Percentiles rank a stretch among this genome's conserved stretches.
Conservation (phyloP, 1,140 invertebrate species). For the Neotoxoptera formosana region DNA sequence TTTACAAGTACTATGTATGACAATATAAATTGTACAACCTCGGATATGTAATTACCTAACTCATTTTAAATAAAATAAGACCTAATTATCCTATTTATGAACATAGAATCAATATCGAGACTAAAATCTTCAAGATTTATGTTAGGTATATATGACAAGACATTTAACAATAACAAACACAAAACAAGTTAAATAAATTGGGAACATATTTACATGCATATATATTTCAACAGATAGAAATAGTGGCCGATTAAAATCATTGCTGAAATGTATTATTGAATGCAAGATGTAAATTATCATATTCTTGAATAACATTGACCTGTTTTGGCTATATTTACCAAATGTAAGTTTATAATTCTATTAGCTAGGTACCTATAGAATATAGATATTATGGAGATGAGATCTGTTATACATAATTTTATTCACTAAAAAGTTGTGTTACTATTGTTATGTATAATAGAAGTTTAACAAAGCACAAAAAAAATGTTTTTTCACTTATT, state of each 20-base stretch:
- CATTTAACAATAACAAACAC: neutral
- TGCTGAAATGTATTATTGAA: neutral
- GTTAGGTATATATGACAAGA: neutral
- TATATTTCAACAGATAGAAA: neutral
- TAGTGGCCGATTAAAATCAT: constrained; percentile 29
- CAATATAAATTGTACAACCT: neutral
- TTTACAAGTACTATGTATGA: neutral
- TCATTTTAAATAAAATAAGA: neutral
- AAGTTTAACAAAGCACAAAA: neutral
- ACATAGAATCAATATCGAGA: neutral
- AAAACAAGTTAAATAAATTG: neutral
- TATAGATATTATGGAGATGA: neutral
- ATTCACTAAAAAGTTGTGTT: neutral
- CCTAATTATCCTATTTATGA: neutral
- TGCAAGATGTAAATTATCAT: neutral
- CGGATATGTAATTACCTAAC: neutral
- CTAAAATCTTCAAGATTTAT: neutral
- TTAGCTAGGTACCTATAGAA: neutral
- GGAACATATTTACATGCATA: neutral
- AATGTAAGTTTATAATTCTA: constrained; percentile 3
- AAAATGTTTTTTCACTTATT: neutral
- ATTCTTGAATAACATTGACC: constrained; percentile 34
- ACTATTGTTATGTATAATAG: neutral
- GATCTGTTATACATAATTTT: neutral
- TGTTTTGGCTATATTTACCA: constrained; percentile 12